Evolutionary conservation across 2,888 invertebrate genomes (phyloP).

Genomic region (Clusia tigrina): DNA sequence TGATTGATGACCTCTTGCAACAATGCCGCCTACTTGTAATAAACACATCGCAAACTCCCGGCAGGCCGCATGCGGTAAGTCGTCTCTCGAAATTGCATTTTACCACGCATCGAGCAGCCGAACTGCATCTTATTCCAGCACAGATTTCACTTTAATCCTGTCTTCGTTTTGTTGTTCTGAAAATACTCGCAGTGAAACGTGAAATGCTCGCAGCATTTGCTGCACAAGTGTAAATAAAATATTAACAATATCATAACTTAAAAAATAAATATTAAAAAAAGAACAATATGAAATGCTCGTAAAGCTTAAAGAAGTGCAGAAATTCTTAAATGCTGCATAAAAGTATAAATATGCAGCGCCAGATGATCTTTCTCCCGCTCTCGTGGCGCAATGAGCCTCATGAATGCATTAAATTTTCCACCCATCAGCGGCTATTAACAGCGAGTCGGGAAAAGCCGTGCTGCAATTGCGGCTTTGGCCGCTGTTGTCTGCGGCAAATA

Average conservation of each 20-base stretch:
- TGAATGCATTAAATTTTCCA: neutral
- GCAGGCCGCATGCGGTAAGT: neutral
- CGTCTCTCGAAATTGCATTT: neutral
- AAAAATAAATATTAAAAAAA: neutral
- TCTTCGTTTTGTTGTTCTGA: neutral
- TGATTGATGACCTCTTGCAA: neutral
- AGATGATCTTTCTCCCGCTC: too few relatives aligned
- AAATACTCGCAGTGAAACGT: neutral
- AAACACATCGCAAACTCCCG: neutral
- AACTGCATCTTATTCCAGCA: neutral
- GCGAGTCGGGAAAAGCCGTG: slow-evolving; percentile 2
- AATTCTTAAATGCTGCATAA: neutral
- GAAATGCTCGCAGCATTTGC: slow-evolving; percentile 1
- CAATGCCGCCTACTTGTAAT: slow-evolving; percentile 4
- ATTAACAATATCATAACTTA: neutral
- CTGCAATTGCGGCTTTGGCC: slow-evolving; percentile 16
- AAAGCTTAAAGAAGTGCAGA: neutral
- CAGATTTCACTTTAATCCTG: neutral
- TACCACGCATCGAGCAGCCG: neutral
- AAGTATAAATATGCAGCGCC: too few relatives aligned
- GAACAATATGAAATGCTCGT: neutral
- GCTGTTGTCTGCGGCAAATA: slow-evolving; percentile 31
- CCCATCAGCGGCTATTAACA: slow-evolving; percentile 2
- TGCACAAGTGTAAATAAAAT: neutral
- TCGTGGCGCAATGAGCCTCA: neutral